Percentiles rank a stretch among this genome's conserved stretches.
Evolutionary conservation across 2,113 vertebrate genomes (phyloP).

Genomic region (Amazona guildingii): DNA sequence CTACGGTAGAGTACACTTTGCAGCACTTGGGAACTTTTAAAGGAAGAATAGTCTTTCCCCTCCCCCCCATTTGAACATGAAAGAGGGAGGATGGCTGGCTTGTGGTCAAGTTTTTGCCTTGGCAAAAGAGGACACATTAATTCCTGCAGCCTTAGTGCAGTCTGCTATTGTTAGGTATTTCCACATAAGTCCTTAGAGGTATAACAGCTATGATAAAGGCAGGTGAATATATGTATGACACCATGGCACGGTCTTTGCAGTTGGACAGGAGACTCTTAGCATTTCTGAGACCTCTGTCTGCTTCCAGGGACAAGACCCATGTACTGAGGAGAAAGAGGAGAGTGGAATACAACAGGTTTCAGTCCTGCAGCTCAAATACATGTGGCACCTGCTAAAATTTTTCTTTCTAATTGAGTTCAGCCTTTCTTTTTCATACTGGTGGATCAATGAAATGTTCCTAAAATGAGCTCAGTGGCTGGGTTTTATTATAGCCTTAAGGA

Average conservation of each 20-base stretch:
- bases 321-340: neutral
- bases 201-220: neutral
- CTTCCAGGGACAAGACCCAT: neutral
- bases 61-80: fast-evolving
- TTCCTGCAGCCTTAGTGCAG: fast-evolving
- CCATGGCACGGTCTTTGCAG: fast-evolving
- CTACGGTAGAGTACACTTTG: neutral
- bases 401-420: neutral
- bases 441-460: neutral
- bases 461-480: neutral
- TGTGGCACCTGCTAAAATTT: neutral
- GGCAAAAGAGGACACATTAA: neutral
- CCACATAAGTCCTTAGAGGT: fast-evolving
- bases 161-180: neutral
- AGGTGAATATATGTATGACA: fast-evolving
- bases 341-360: neutral
- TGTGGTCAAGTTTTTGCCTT: neutral
- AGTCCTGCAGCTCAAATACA: neutral
- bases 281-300: neutral
- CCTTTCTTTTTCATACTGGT: neutral
- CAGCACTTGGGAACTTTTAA: neutral
- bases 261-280: neutral
- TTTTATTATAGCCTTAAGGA: slow-evolving; percentile 1
- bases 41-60: neutral
- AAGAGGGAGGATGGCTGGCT: neutral